These are phyloP conservation scores for Euschistus heros DNA, from an alignment of 1,140 invertebrate genomes.

Conservation along the genomic window DNA sequence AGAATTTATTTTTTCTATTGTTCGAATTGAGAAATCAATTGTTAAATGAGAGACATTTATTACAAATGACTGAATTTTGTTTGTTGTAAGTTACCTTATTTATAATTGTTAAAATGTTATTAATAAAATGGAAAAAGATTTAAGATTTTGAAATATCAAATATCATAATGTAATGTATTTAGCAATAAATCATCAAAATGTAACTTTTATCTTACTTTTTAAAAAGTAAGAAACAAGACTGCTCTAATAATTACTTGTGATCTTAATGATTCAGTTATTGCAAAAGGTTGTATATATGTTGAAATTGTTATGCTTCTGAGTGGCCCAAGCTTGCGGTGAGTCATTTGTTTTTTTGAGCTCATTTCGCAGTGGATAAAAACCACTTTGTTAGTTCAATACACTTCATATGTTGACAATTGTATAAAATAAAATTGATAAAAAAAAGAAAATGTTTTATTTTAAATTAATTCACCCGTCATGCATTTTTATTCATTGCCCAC, in stretches of 20 bases:
- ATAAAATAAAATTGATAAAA: slow-evolving; percentile 2
- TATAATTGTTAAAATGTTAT: neutral
- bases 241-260: slow-evolving; percentile 1
- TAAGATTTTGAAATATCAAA: neutral
- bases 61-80: neutral
- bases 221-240: slow-evolving; percentile 3
- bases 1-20: slow-evolving; percentile 2
- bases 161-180: neutral
- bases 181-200: neutral
- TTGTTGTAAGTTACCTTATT: neutral
- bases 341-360: slow-evolving; percentile 2
- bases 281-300: slow-evolving; percentile 6
- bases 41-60: too few relatives aligned
- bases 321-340: neutral
- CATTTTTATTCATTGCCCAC: too few relatives aligned
- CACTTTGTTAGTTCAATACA: neutral
- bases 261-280: neutral
- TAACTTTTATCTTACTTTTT: neutral
- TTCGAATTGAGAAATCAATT: neutral
- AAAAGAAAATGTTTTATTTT: neutral
- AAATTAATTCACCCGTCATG: neutral
- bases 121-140: neutral
- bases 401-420: slow-evolving; percentile 7
- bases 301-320: slow-evolving; percentile 1
- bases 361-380: neutral